A percentile compares a stretch with the other conserved stretches of the same genome.
Conservation (phyloP, 2,888 invertebrate species). For the Chromoteleia sp. region DNA sequence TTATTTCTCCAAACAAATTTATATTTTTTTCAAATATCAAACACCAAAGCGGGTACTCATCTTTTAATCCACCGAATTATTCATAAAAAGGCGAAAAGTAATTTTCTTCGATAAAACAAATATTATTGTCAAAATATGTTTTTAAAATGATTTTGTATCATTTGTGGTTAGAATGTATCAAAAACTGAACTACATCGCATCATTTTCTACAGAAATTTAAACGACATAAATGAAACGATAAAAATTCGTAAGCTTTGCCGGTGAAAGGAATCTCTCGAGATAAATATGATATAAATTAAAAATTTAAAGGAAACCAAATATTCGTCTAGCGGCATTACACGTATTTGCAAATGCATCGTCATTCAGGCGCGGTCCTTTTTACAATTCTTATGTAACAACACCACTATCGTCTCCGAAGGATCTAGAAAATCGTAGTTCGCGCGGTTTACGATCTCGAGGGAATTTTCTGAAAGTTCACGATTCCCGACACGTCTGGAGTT, state of each 20-base stretch:
- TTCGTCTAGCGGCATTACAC: slow-evolving; percentile 32
- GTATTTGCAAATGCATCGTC: slow-evolving; percentile 47
- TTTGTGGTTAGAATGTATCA: too few species aligned
- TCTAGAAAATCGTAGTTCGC: slow-evolving; percentile 67
- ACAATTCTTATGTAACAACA: slow-evolving; percentile 62
- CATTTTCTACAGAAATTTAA: too few species aligned
- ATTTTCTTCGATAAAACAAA: background rate
- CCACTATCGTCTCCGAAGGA: slow-evolving; percentile 61
- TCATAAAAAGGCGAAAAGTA: background rate
- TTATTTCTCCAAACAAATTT: slow-evolving; percentile 54
- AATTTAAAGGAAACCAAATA: too few species aligned
- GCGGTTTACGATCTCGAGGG: slow-evolving; percentile 62
- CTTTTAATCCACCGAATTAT: background rate
- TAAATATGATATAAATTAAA: slow-evolving; percentile 6
- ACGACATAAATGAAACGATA: too few species aligned
- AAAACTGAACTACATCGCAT: too few species aligned
- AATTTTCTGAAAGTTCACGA: slow-evolving; percentile 67
- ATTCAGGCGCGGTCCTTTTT: slow-evolving; percentile 46
- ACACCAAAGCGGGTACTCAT: background rate
- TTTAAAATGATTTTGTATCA: too few species aligned
- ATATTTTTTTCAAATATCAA: slow-evolving; percentile 42
- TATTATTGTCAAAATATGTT: too few species aligned
- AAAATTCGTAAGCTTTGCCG: too few species aligned
- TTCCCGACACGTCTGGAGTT: slow-evolving; percentile 70
- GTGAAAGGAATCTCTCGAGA: too few species aligned